A percentile compares a stretch with the other conserved stretches of the same genome.
phyloP scores from a whole-genome alignment of 1,140 invertebrate genomes.

The Drosophila burlai region DNA sequence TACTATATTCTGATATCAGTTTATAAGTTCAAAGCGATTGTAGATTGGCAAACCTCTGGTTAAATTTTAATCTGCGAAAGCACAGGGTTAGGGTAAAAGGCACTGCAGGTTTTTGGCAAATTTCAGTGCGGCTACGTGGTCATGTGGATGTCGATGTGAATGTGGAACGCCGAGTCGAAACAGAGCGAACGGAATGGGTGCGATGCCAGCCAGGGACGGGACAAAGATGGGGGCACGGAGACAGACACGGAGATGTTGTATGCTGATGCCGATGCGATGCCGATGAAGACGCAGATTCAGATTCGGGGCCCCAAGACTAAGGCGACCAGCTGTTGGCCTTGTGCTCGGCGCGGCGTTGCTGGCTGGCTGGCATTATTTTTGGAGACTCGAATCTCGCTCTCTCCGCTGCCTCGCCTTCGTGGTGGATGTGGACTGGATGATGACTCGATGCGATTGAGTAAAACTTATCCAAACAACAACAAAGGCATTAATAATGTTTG shows the following conservation, averaged over 20 bases:
- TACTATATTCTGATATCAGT: no score
- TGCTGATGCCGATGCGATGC: no score
- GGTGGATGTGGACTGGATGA: constrained; percentile 33
- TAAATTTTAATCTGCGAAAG: background rate
- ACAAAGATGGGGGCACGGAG: constrained; percentile 15
- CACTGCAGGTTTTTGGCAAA: constrained; percentile 28
- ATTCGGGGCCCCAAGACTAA: constrained; percentile 39
- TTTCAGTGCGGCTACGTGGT: constrained; percentile 36
- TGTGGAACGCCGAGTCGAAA: constrained; percentile 48
- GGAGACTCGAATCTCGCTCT: constrained; percentile 37
- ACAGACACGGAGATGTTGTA: constrained; percentile 31
- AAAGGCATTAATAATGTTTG: constrained; percentile 53
- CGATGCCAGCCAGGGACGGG: constrained; percentile 41
- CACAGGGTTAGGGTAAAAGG: constrained; percentile 4
- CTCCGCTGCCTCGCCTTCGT: constrained; percentile 22
- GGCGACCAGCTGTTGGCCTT: constrained; percentile 53
- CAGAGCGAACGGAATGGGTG: constrained; percentile 49
- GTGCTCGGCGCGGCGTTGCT: constrained; percentile 39
- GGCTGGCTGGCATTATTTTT: constrained; percentile 41
- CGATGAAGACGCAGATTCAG: constrained; percentile 49
- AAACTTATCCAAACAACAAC: constrained; percentile 56
- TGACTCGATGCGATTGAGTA: constrained; percentile 53
- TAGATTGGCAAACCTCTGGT: background rate
- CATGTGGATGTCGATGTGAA: constrained; percentile 41
- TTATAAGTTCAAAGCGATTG: background rate